Conservation (phyloP, 2,113 vertebrate genomes). For the Antennarius striatus region DNA sequence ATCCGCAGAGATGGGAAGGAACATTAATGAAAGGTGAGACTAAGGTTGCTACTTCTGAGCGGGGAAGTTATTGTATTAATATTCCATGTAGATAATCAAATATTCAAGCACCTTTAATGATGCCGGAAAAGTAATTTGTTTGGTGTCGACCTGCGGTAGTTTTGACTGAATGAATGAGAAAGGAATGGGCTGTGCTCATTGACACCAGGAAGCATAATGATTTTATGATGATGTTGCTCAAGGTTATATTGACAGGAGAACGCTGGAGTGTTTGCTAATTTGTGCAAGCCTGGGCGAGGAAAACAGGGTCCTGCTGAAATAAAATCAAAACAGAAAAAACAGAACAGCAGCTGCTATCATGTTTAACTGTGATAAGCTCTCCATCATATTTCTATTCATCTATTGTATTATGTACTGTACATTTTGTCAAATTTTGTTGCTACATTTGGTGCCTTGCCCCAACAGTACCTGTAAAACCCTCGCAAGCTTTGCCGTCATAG, state of each 20-base stretch:
- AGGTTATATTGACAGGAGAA: conserved; percentile 15
- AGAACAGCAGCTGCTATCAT: conserved; percentile 57
- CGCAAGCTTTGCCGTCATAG: conserved; percentile 36
- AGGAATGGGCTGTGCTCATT: background rate
- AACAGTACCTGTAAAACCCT: conserved; percentile 46
- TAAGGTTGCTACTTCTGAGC: background rate
- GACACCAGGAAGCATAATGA: conserved; percentile 14
- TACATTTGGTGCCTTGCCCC: conserved; percentile 73
- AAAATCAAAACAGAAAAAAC: conserved; percentile 15
- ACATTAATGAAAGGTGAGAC: conserved; percentile 19
- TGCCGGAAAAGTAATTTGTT: too few species aligned
- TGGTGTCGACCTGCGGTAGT: background rate
- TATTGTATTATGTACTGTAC: conserved; percentile 56
- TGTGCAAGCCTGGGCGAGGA: conserved; percentile 1
- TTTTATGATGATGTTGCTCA: background rate
- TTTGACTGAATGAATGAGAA: conserved; percentile 11
- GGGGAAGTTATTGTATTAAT: background rate
- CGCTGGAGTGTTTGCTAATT: conserved; percentile 11
- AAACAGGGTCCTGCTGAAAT: background rate
- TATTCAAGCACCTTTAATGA: conserved; percentile 5
- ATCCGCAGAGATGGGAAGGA: conserved; percentile 2
- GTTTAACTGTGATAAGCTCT: conserved; percentile 28
- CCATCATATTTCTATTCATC: conserved; percentile 30
- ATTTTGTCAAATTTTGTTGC: conserved; percentile 64
- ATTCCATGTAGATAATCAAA: conserved; percentile 3